Base-by-base conservation (phyloP, 2,888 invertebrate species). In the Agrypnus murinus region DNA sequence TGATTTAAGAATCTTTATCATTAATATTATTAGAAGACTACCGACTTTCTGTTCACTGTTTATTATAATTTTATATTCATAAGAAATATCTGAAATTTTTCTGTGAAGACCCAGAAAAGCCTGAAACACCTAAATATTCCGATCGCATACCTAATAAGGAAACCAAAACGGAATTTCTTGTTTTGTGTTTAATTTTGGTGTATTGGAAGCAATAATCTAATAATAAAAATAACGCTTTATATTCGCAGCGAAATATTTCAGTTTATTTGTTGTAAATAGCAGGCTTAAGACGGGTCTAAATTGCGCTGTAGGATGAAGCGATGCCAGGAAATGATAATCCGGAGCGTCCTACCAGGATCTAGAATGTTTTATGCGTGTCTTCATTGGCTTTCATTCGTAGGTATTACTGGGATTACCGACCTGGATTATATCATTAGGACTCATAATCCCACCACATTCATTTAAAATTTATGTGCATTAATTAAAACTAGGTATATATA, bases 401-500 rank as follows among this genome's bases (percentile, higher is more conserved):
- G 81, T 76, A 81, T 82, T 81, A 82, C 77, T 75, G 72, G 80
- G 81, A 78, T 83, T 83, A 83, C 81, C 80, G 79, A 75, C 74
- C 70, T 71, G 83, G 82, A 83, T 83, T 83, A 82, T 81, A 80
- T 82, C 80, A 81, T 82, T 82, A 82, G 79, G 72, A 76, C 74
- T 75, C 78, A 77, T 74, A 78, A 81, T 80, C 80, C 81, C 65
- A 77, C 80, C 79, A 74, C 81, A 78, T 79, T 78, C 81, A 82
- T 82, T 81, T 82, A 80, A 81, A 81, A 82, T 80, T 81, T 79
- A 79, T 79, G 78, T 65, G 65, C 70, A 70, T 70, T 70, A 70
- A 70, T 70, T 70, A 70, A 70, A 70, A 70, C 65, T 53, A 62
- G 62, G 32, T 66, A 32, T 58, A 48, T 25, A 25, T 34, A 32